Base-by-base conservation (phyloP, 2,797 vertebrate species). In the Pipistrellus pipistrellus region DNA sequence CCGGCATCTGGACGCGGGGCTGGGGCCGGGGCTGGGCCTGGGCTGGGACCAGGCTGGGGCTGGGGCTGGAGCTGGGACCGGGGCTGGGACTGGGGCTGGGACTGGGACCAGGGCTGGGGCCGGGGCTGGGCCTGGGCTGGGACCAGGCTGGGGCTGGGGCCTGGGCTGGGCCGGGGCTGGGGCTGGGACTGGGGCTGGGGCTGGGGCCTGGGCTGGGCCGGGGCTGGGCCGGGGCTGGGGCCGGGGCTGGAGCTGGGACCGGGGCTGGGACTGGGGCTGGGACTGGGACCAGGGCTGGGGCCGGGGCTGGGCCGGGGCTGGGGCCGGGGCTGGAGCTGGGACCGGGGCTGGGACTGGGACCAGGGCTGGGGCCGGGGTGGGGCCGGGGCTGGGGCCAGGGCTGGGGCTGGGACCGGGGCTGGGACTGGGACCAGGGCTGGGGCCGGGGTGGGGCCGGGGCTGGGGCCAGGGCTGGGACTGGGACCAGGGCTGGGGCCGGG, bases 231-330 rank as follows among this genome's bases (percentile, higher is more conserved):
- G 1, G 51, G 8, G 14, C 13, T 51, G 48, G 48, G 55, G 44
- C 44, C 44, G 13, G 4, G 3, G 2, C 0, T n/a, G 2, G 69
- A 64, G 18, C 64, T 0, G 44, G 44, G 44, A 8, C 44, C 51
- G 1, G 51, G 8, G 14, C 13, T 51, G 48, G 48, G 55, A 44
- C 44, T 10, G 13, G 4, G 3, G 2, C n/a, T n/a, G n/a, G n/a
- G n/a, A n/a, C n/a, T n/a, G n/a, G n/a, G n/a, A n/a, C n/a, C n/a
- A n/a, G n/a, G n/a, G n/a, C n/a, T 5, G 13, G 30, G 62, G 62
- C 6, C 8, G 3, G 3, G n/a, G n/a, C n/a, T n/a, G n/a, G n/a
- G n/a, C n/a, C 0, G 3, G 64, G 64, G 23, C 64, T 1, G 4
- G 46, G 3, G 4, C 1, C 4, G 12, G 62, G 62, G 62, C 13